phyloP scores from a whole-genome alignment of 2,113 vertebrate species.

The Prunella fulvescens region DNA sequence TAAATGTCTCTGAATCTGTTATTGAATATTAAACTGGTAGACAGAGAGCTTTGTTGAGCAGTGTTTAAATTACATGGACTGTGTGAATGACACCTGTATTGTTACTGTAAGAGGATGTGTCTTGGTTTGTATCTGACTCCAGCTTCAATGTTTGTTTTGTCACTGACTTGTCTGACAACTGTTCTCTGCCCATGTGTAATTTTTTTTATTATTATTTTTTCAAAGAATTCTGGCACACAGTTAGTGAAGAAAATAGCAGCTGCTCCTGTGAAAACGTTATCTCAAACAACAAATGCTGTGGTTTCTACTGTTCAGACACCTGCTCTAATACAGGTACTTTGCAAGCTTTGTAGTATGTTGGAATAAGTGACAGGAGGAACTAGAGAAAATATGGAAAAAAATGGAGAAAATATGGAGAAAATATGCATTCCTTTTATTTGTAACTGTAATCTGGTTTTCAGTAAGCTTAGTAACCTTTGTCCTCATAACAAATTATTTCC shows the following conservation, averaged over 20 bases:
- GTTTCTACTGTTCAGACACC: conserved; percentile 66
- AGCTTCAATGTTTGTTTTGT: neutral
- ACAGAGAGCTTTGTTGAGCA: neutral
- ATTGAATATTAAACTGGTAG: neutral
- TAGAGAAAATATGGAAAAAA: neutral
- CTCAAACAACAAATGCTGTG: conserved; percentile 62
- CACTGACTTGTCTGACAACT: neutral
- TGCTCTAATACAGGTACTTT: conserved; percentile 74
- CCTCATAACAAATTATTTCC: neutral
- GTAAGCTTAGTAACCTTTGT: neutral
- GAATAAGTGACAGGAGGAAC: neutral
- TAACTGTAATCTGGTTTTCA: neutral
- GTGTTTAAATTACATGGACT: neutral
- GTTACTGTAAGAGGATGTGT: neutral
- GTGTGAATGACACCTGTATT: neutral
- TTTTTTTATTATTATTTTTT: neutral
- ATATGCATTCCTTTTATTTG: neutral
- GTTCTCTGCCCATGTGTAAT: neutral
- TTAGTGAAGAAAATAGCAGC: conserved; percentile 72
- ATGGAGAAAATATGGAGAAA: neutral
- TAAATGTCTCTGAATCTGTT: neutral
- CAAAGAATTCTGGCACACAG: conserved; percentile 73
- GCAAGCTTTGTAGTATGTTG: neutral
- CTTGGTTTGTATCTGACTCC: neutral
- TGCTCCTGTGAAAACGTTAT: conserved; percentile 70